Percentiles rank a stretch among this genome's conserved stretches.
These are phyloP conservation scores for Eudasyphora cyanicolor DNA, from an alignment of 2,888 invertebrate species.

Conservation along the genomic window DNA sequence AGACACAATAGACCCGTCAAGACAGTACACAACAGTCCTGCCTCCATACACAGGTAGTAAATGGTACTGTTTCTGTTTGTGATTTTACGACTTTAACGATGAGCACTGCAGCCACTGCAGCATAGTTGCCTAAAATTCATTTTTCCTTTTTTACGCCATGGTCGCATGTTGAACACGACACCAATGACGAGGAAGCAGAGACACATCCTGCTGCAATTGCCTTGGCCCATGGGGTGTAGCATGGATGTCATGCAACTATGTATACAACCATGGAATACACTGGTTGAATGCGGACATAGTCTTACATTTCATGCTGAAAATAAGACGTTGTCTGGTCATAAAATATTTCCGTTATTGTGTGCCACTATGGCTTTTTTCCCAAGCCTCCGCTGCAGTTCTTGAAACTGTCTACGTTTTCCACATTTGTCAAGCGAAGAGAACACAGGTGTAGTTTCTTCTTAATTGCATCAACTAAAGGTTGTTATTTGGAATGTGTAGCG, in stretches of 20 bases:
- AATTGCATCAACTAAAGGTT: slow-evolving; percentile 22
- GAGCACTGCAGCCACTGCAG: background rate
- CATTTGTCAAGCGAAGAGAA: slow-evolving; percentile 28
- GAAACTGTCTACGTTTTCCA: background rate
- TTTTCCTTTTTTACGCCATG: background rate
- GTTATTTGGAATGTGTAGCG: background rate
- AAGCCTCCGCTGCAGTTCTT: slow-evolving; percentile 38
- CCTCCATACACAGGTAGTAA: background rate
- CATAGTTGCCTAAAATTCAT: background rate
- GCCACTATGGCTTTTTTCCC: background rate
- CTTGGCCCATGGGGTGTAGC: background rate
- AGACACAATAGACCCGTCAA: slow-evolving; percentile 27
- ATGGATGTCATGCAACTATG: no score
- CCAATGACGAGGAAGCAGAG: background rate
- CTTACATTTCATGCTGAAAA: slow-evolving; percentile 23
- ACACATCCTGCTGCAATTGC: background rate
- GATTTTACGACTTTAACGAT: slow-evolving; percentile 28
- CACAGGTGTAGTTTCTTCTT: slow-evolving; percentile 19
- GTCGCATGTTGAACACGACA: background rate
- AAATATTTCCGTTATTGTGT: slow-evolving; percentile 14
- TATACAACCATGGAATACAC: no score
- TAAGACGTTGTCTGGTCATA: slow-evolving; percentile 31
- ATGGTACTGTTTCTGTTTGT: slow-evolving; percentile 18
- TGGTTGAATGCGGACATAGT: slow-evolving; percentile 14
- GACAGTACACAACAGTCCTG: background rate